Evolutionary conservation across 2,888 invertebrate genomes (phyloP), one percentile per base, ranked within the genome.

Genomic region (Macaria liturata): DNA sequence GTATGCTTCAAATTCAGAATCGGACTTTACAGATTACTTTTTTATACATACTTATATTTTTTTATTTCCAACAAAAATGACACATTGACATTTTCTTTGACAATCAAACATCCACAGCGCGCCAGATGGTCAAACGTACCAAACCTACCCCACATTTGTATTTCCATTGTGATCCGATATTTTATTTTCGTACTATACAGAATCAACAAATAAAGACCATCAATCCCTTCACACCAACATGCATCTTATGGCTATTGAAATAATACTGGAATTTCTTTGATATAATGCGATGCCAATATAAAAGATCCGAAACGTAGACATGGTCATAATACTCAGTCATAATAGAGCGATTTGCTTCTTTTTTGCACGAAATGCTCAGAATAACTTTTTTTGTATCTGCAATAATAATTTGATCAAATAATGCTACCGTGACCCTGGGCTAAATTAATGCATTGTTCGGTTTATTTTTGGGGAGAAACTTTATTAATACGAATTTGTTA

Each of bases 101-200:
- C 20, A 20, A 20, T 20, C 20, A 20, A 20, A 2, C n/a, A n/a
- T 69, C 67, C 69, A 76, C 70, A 74, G 55, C 62, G 69, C 75
- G 83, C 81, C 87, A 88, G 87, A 87, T 88, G 87, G 84, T 70
- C 71, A 70, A 72, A 74, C 72, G 67, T 52, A 34, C 54, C 54
- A 50, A 54, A 54, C 78, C 60, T 61, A 53, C 66, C 79, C 82
- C 75, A 78, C 71, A 70, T 69, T 70, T 69, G 73, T 76, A 74
- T 73, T 76, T 73, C 72, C 72, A 73, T 83, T 81, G 78, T 81
- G 70, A 69, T 60, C 66, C 70, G 70, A 74, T 70, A 72, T 69
- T 65, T 67, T 75, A 75, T 75, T 76, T 75, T 69, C 67, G 59
- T 65, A 66, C 68, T 67, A 67, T 68, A 70, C 64, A 69, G 53